phyloP scores from a whole-genome alignment of 1,140 invertebrate genomes.

The Drosophila teissieri region DNA sequence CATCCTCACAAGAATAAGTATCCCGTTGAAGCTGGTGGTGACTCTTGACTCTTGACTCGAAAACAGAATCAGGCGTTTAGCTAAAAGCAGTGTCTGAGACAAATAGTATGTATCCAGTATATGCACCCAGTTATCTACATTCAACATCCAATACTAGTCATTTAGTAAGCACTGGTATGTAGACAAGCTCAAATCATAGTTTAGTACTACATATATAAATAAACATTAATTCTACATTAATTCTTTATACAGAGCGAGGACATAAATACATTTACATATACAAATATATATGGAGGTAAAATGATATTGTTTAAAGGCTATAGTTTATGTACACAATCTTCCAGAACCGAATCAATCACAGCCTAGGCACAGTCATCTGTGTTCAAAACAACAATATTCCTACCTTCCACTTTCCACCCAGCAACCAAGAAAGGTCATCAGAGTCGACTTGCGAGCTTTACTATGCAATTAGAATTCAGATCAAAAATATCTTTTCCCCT shows the following conservation, averaged over 20 bases:
- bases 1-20: no score
- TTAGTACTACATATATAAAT: conserved; percentile 37
- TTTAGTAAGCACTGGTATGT: conserved; percentile 66
- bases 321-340: conserved; percentile 45
- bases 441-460: no score
- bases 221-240: conserved; percentile 13
- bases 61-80: conserved; percentile 68
- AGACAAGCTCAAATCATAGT: conserved; percentile 67
- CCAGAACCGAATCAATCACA: conserved; percentile 31
- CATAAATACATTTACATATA: conserved; percentile 31
- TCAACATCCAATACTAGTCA: conserved; percentile 28
- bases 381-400: neutral
- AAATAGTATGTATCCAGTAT: conserved; percentile 37
- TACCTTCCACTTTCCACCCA: no score
- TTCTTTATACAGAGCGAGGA: conserved; percentile 17
- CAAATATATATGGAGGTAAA: conserved; percentile 12
- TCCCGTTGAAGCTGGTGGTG: conserved; percentile 1
- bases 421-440: no score
- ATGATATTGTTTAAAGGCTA: conserved; percentile 1
- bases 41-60: neutral
- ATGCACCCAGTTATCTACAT: conserved; percentile 23
- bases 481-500: no score
- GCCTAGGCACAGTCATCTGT: neutral
- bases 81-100: conserved; percentile 63
- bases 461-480: no score